Percentiles rank a stretch among this genome's conserved stretches.
Evolutionary conservation across 2,113 vertebrate species (phyloP).

Genomic region (Butorides virescens): DNA sequence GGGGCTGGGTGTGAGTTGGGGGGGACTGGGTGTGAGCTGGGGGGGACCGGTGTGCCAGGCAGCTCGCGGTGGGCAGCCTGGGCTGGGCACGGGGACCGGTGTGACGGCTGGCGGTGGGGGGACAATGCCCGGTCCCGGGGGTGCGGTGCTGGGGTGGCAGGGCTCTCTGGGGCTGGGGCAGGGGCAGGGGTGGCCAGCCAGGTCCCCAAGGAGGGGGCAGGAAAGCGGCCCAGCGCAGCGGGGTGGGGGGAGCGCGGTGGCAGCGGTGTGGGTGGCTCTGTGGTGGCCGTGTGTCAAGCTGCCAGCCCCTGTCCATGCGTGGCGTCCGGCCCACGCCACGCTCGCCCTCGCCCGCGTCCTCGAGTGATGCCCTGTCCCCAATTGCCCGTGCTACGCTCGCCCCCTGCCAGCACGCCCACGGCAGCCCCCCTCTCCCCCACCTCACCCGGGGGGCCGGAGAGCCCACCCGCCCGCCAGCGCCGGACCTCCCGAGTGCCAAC

Average conservation of each 20-base stretch:
- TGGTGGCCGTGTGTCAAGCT: not conserved
- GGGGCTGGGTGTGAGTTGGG: not conserved
- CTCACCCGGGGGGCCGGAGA: not conserved
- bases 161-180: not conserved
- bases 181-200: accelerated
- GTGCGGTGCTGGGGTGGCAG: not conserved
- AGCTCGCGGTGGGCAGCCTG: not conserved
- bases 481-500: too few species aligned
- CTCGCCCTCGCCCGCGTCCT: not conserved
- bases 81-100: not conserved
- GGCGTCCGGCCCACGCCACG: not conserved
- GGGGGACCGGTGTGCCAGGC: not conserved
- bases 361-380: not conserved
- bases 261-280: not conserved
- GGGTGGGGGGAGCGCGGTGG: not conserved
- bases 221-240: accelerated
- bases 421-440: not conserved
- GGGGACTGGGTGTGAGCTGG: not conserved
- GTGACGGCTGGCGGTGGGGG: not conserved
- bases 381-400: too few species aligned
- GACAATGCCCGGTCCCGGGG: not conserved
- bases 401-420: not conserved
- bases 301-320: not conserved
- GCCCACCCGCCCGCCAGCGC: not conserved
- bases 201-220: too few species aligned